Base-by-base conservation (phyloP, 2,888 invertebrate species). In the Homarus gammarus region DNA sequence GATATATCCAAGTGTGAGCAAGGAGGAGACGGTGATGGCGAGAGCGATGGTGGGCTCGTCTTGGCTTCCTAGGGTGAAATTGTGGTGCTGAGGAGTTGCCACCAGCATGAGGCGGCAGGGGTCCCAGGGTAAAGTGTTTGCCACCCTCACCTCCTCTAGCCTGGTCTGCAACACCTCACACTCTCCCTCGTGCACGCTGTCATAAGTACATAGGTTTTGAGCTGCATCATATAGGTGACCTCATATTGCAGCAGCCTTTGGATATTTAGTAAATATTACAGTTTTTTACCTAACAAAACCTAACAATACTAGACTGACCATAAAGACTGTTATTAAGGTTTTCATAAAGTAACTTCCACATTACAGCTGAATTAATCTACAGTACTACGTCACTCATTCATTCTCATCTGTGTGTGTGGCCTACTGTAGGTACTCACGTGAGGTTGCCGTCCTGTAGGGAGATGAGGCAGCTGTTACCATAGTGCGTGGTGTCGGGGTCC, bases 1-100 rank as follows among this genome's bases (percentile, higher is more conserved):
- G 18, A 64, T 18, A 27, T 27, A 5, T 64, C 61, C 61, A 27
- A 64, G 27, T 10, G 8, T 10, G 27, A 64, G 27, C 61, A 64
- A 10, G n/a, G 61, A 64, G 61, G 61, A 64, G 61, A n/a, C 61
- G 61, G 61, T 64, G 61, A 64, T n/a, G 61, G 27, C 61, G 27
- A 64, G 27, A 18, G 27, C 61, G 61, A 27, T 3, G 61, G n/a
- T 27, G 61, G n/a, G 2, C 5, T 2, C 61, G 27, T 64, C 27
- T 15, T 15, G 15, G 27, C 12, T 5, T 8, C 6, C 27, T 5
- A 64, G 61, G 5, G n/a, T 64, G 61, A 64, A 64, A 27, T n/a
- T 27, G 27, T 64, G 61, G 6, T 3, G 27, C 27, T 64, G 2
- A 27, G 61, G n/a, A 2, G 6, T 6, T n/a, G 27, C 61, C 27